Base-by-base conservation (phyloP, 92 coral and sea anemone genomes). In the Desmophyllum pertusum region DNA sequence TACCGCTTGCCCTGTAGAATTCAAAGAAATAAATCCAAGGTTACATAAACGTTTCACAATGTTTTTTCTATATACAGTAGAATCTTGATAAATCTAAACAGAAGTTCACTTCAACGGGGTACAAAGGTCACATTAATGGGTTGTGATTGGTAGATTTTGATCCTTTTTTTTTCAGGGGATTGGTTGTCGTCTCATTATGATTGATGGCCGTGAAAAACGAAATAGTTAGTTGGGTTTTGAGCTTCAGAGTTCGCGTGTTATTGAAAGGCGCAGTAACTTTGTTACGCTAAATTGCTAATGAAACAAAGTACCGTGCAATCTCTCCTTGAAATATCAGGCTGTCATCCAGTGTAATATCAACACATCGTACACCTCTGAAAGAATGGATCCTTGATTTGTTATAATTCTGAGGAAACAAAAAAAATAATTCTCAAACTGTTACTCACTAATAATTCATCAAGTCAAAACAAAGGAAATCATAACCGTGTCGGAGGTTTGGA, bases 351-450 rank as follows among this genome's bases (percentile, higher is more conserved):
- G 93, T 74, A 31, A 97, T 89, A 69, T 97, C 99, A 33, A 97
- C 88, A 76, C 90, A 95, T 83, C 91, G 93, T 18, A 92, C 99
- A 27, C 99, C 99, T 71, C 99, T 94, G 77, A 93, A 97, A 35
- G 99, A 97, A 83, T 97, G 99, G 62, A 97, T 97, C 50, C 99
- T 91, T 38, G 99, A 97, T 83, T 97, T 97, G 81, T 97, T 97
- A 89, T 97, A 97, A 64, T 97, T 97, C 99, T 97, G 69, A 75
- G 74, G 57, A 27, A 39, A 35, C 13, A 0, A 37, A 35, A 37
- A 69, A n/a, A 3, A n/a, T n/a, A n/a, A n/a, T n/a, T n/a, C n/a
- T n/a, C n/a, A n/a, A n/a, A n/a, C n/a, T n/a, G n/a, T n/a, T n/a
- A n/a, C n/a, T n/a, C n/a, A n/a, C n/a, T n/a, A n/a, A n/a, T n/a